Conservation (phyloP, 2,797 vertebrate genomes). For the Scyliorhinus canicula region DNA sequence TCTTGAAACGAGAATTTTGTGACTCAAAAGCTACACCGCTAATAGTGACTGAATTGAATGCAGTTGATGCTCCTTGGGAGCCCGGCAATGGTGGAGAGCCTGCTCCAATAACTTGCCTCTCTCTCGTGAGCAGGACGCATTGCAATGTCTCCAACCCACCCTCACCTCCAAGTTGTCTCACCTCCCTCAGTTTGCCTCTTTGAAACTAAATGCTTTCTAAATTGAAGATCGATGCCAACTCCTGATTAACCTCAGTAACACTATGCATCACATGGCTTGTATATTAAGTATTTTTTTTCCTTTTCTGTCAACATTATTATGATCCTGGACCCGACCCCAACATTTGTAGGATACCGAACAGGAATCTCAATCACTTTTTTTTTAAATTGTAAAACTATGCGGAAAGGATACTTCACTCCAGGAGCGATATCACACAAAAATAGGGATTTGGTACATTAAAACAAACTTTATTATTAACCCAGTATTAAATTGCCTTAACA, state of each 20-base stretch:
- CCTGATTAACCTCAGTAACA: background rate
- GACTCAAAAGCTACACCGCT: background rate
- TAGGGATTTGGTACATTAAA: no score
- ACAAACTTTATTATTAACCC: no score
- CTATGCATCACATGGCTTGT: background rate
- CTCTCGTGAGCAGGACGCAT: background rate
- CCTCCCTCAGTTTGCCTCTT: no score
- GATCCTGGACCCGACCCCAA: no score
- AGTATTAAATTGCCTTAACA: no score
- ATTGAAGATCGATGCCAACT: background rate
- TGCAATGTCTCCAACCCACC: background rate
- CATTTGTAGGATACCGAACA: no score
- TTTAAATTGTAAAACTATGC: no score
- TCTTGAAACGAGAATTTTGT: background rate
- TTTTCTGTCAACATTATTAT: background rate
- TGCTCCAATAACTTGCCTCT: background rate
- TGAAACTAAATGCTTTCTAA: no score
- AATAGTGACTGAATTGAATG: background rate
- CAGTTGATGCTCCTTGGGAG: background rate
- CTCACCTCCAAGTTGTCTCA: background rate
- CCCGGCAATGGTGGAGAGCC: background rate
- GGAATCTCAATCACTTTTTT: no score
- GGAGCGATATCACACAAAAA: no score
- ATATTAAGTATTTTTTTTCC: background rate
- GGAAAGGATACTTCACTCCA: no score